Conservation (phyloP, 1,140 invertebrate species). For the Zelostemma sp. region DNA sequence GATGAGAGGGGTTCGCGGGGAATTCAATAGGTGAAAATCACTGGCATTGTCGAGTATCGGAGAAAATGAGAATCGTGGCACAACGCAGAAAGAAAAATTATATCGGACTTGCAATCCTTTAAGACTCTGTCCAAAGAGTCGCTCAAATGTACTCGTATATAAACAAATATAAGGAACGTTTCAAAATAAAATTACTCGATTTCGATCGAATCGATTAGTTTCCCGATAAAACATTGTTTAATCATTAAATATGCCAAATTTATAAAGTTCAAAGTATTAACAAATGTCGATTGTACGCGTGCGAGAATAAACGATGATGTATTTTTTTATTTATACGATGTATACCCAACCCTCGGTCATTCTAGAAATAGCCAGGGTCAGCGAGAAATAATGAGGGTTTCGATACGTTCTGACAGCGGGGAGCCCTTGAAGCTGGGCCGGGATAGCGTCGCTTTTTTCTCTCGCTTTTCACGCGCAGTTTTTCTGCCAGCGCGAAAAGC, state of each 20-base stretch:
- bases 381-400: constrained; percentile 53
- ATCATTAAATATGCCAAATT: no score
- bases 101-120: constrained; percentile 54
- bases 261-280: no score
- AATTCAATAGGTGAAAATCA: constrained; percentile 66
- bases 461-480: constrained; percentile 42
- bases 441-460: constrained; percentile 53
- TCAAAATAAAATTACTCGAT: no score
- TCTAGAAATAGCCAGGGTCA: constrained; percentile 44
- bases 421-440: constrained; percentile 46
- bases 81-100: constrained; percentile 56
- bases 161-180: no score
- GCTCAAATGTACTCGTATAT: background rate
- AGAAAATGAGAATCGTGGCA: constrained; percentile 58
- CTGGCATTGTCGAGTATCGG: constrained; percentile 59
- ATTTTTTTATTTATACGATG: constrained; percentile 16
- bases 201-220: no score
- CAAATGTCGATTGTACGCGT: background rate
- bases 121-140: constrained; percentile 27
- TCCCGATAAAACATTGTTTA: no score
- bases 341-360: constrained; percentile 5
- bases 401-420: constrained; percentile 58
- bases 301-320: constrained; percentile 27
- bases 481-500: constrained; percentile 31
- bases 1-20: constrained; percentile 27